phyloP scores from a whole-genome alignment of 2,888 invertebrate species.

The Deroplatys truncata region DNA sequence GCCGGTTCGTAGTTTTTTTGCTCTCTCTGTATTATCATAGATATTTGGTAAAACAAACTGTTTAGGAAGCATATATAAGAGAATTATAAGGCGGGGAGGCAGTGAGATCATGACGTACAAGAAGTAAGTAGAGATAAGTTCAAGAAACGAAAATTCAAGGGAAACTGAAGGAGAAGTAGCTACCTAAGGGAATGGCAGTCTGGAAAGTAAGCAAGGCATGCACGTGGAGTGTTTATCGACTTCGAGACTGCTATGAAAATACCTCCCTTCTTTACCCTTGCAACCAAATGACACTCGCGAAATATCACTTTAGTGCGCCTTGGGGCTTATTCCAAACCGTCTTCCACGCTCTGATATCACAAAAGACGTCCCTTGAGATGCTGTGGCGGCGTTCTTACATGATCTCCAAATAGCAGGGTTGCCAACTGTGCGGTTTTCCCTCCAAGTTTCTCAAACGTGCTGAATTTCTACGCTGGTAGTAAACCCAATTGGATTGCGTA shows the following conservation, averaged over 20 bases:
- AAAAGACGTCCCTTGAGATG: neutral
- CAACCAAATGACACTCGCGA: neutral
- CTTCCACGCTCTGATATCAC: neutral
- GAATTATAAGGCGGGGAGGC: too few species aligned
- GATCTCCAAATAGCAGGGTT: neutral
- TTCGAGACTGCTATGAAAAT: neutral
- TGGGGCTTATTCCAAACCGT: too few species aligned
- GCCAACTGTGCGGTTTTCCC: neutral
- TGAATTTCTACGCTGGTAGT: too few species aligned
- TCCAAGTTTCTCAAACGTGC: neutral
- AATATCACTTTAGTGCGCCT: neutral
- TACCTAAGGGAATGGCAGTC: too few species aligned
- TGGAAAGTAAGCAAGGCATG: neutral
- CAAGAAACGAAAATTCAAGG: neutral
- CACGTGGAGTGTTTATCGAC: neutral
- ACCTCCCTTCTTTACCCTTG: neutral
- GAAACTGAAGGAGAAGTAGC: neutral
- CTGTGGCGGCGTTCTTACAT: neutral
- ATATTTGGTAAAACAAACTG: too few species aligned
- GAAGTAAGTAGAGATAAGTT: neutral
- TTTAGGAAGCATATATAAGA: too few species aligned
- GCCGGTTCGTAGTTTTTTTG: too few species aligned
- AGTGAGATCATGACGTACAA: too few species aligned
- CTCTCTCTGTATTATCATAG: too few species aligned
- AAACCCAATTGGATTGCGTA: too few species aligned